These are phyloP conservation scores for Onthophagus taurus DNA, from an alignment of 1,140 invertebrate genomes.

Conservation along the genomic window DNA sequence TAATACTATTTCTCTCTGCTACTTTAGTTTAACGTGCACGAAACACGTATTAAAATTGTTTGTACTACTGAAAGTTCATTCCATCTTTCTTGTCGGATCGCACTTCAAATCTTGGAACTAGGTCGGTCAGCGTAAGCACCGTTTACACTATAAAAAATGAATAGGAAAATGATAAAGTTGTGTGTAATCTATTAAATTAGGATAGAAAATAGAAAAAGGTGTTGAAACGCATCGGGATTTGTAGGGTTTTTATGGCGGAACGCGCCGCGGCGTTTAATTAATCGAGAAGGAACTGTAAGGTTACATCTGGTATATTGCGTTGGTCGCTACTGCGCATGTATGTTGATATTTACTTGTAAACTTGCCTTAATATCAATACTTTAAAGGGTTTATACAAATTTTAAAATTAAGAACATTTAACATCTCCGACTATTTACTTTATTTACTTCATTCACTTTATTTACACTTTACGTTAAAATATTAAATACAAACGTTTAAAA, in stretches of 20 bases:
- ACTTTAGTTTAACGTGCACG: neutral
- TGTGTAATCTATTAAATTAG: neutral
- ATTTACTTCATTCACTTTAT: no score
- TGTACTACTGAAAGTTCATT: slow-evolving; percentile 9
- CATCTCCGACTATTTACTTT: no score
- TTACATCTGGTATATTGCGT: slow-evolving; percentile 1
- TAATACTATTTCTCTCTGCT: neutral
- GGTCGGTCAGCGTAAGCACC: slow-evolving; percentile 3
- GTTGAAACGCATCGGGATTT: no score
- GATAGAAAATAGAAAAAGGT: neutral
- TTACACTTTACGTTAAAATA: no score
- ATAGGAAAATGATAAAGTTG: neutral
- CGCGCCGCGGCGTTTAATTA: neutral
- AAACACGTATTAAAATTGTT: slow-evolving; percentile 6
- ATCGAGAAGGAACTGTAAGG: no score
- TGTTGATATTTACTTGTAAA: slow-evolving; percentile 10
- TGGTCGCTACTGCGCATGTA: slow-evolving; percentile 3
- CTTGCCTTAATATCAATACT: slow-evolving; percentile 9
- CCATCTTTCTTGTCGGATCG: slow-evolving; percentile 7
- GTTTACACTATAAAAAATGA: no score
- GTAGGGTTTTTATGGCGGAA: neutral
- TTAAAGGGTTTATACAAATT: slow-evolving; percentile 8
- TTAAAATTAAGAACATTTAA: no score
- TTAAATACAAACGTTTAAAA: no score
- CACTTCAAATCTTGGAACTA: slow-evolving; percentile 10